phyloP scores from a whole-genome alignment of 2,113 vertebrate genomes.

The Crypturellus undulatus region DNA sequence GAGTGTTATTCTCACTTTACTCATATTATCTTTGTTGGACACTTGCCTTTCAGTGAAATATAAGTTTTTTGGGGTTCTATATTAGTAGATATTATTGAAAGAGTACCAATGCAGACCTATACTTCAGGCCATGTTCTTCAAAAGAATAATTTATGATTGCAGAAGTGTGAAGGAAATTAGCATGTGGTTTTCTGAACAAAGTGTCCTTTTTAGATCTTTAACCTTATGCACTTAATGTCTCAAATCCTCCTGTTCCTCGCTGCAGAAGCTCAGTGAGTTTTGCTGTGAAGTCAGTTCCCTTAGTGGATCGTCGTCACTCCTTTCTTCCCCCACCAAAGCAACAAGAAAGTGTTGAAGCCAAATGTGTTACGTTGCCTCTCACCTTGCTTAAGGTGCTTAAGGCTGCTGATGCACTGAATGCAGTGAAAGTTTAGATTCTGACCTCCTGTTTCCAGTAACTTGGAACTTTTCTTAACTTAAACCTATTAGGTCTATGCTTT shows the following conservation, averaged over 20 bases:
- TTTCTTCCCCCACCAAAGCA: background rate
- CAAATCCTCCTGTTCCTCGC: background rate
- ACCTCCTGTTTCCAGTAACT: background rate
- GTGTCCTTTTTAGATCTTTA: background rate
- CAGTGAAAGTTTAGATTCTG: conserved; percentile 5
- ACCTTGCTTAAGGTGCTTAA: background rate
- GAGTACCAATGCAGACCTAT: background rate
- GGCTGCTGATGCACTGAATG: background rate
- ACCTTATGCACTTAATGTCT: background rate
- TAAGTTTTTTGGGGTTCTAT: background rate
- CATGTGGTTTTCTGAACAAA: background rate
- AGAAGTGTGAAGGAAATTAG: background rate
- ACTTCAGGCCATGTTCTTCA: background rate
- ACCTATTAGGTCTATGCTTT: background rate
- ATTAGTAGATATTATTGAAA: background rate
- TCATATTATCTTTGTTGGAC: background rate
- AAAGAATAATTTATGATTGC: background rate
- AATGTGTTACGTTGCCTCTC: background rate
- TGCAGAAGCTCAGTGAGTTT: background rate
- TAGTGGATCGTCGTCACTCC: background rate
- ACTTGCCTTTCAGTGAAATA: background rate
- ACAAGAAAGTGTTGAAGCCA: background rate
- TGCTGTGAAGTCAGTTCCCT: background rate
- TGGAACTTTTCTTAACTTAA: conserved; percentile 3
- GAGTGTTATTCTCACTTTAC: background rate